Conservation (phyloP, 1,140 invertebrate genomes). For the Drosophila arizonae region DNA sequence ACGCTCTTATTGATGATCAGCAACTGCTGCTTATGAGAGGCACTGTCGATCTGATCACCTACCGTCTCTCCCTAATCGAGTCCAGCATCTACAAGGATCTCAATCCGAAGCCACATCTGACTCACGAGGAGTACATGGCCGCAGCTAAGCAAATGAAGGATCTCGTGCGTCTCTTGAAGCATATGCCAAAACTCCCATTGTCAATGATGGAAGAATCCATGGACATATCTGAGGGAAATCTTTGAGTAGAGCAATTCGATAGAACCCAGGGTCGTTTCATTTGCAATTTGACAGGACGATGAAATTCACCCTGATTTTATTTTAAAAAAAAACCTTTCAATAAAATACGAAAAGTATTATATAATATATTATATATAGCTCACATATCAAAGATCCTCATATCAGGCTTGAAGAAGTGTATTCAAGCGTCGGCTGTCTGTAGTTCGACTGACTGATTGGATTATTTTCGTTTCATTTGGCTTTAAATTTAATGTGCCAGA, state of each 20-base stretch:
- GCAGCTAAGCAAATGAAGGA: background rate
- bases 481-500: slow-evolving; percentile 78
- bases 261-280: too few species aligned
- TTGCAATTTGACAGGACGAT: too few species aligned
- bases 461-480: slow-evolving; percentile 75
- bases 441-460: slow-evolving; percentile 45
- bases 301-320: too few species aligned
- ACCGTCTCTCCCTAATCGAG: slow-evolving; percentile 1
- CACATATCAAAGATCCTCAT: too few species aligned
- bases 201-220: background rate
- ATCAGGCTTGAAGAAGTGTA: slow-evolving; percentile 31
- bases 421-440: background rate
- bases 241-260: too few species aligned
- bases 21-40: slow-evolving; percentile 1
- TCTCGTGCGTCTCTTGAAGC: background rate
- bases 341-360: too few species aligned
- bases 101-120: background rate
- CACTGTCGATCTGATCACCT: background rate
- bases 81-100: slow-evolving; percentile 3
- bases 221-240: background rate
- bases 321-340: too few species aligned
- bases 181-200: background rate
- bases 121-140: background rate
- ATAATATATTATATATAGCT: too few species aligned
- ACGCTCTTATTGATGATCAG: background rate